Evolutionary conservation across 2,797 vertebrate species (phyloP).

Genomic region (Labeo calbasu): DNA sequence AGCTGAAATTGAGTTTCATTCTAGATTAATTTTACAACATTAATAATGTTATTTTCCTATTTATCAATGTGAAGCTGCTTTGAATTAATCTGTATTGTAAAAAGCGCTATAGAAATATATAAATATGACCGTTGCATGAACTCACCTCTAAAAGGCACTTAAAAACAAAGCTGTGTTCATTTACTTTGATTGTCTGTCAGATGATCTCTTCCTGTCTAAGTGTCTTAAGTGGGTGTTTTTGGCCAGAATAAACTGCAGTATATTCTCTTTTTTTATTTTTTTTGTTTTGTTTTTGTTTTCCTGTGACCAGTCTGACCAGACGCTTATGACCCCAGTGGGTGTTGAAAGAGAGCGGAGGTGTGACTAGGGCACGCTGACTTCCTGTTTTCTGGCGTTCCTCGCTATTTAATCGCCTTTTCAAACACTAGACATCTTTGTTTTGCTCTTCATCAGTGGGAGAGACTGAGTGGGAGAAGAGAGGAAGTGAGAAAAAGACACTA

Average conservation of each 20-base stretch:
- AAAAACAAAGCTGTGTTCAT: too few relatives aligned
- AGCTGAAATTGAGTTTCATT: too few relatives aligned
- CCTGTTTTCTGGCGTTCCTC: constrained; percentile 73
- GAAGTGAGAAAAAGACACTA: not conserved
- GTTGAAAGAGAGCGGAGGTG: constrained; percentile 69
- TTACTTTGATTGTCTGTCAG: not conserved
- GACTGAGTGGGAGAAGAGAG: constrained; percentile 26
- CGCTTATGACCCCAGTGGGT: constrained; percentile 49
- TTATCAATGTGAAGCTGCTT: not conserved
- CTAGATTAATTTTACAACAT: too few relatives aligned
- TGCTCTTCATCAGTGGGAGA: constrained; percentile 59
- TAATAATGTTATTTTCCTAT: not conserved
- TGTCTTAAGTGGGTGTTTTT: constrained; percentile 3
- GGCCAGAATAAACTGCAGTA: not conserved
- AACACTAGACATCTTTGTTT: constrained; percentile 86
- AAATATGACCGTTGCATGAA: not conserved
- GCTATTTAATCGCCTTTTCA: constrained; percentile 69
- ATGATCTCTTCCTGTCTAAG: not conserved
- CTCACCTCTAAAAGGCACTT: not conserved
- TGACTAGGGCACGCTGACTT: constrained; percentile 66
- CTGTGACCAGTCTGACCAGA: constrained; percentile 51
- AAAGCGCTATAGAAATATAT: not conserved
- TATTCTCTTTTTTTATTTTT: not conserved
- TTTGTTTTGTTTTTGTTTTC: too few relatives aligned
- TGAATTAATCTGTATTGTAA: not conserved